Evolutionary conservation across 2,888 invertebrate genomes (phyloP), one percentile per base, ranked within the genome.

Genomic region (Taphrorychus bicolor): DNA sequence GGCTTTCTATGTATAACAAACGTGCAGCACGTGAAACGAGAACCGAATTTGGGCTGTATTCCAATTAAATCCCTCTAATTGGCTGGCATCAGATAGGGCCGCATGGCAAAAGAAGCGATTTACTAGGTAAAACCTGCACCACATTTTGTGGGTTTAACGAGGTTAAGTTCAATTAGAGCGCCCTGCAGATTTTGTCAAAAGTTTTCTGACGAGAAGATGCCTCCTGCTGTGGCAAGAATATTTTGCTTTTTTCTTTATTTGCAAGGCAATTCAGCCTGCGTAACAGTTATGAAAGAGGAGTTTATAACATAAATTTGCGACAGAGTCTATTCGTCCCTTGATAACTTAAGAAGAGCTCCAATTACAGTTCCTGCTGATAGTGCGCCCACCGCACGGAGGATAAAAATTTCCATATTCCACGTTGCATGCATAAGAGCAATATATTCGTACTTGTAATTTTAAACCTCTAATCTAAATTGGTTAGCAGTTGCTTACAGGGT

Each of bases 401-500:
- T 70, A 66, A 62, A 70, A 70, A 70, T 70, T 70, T 62, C 59
- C 70, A 70, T 70, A 66, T 63, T 17, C 49, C 56, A n/a, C 57
- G 59, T 70, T 59, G 70, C 70, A 70, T 70, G 70, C 59, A 66
- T 40, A 41, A 51, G 62, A 54, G 66, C 63, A 49, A 70, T 70
- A 70, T 70, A 70, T 70, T 66, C 59, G 45, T 23, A 45, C 66
- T 66, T 66, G 70, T 66, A 70, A 70, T 58, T 69, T 66, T 62
- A 62, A 59, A 57, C 70, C 59, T 59, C 62, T 63, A 70, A 70
- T 70, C 70, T 70, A 66, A 70, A 70, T 70, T 66, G 66, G 70
- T 70, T 70, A 70, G 70, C 62, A 59, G 70, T 70, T 70, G 61
- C 66, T 70, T 70, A 70, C 70, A 70, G 60, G 62, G 48, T 56